Conservation (phyloP, 1,140 invertebrate genomes). For the Pemphigus obesinymphae region DNA sequence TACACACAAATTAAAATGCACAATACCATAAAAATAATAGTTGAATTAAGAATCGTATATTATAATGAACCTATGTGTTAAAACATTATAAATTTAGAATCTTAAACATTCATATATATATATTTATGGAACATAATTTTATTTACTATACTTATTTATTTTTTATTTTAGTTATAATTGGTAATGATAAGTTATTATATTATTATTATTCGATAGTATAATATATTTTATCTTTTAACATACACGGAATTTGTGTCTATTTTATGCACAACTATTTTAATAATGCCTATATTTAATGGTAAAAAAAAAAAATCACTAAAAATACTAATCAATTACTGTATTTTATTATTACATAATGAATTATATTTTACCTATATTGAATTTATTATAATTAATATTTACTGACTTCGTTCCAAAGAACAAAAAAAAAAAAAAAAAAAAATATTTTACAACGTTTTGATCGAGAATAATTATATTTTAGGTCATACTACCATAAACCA, state of each 20-base stretch:
- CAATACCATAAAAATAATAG: no score
- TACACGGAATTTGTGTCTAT: neutral
- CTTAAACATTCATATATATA: neutral
- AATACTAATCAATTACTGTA: neutral
- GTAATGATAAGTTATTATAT: neutral
- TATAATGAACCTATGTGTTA: no score
- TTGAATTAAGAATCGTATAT: no score
- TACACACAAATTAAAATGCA: no score
- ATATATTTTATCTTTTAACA: neutral
- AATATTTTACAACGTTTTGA: no score
- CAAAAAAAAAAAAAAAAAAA: no score
- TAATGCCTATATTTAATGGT: neutral
- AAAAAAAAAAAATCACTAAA: neutral
- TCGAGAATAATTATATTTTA: neutral
- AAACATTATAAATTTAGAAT: neutral
- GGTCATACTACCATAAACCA: slow-evolving; percentile 16
- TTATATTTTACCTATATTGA: neutral
- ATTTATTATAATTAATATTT: neutral
- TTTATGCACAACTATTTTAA: slow-evolving; percentile 1
- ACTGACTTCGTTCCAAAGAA: no score
- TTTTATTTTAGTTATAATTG: neutral
- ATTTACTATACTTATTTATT: neutral
- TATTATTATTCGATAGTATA: neutral
- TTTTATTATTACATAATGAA: neutral
- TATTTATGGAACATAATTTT: neutral